Conservation (phyloP, 2,888 invertebrate genomes). For the Xestia rhomboidea region DNA sequence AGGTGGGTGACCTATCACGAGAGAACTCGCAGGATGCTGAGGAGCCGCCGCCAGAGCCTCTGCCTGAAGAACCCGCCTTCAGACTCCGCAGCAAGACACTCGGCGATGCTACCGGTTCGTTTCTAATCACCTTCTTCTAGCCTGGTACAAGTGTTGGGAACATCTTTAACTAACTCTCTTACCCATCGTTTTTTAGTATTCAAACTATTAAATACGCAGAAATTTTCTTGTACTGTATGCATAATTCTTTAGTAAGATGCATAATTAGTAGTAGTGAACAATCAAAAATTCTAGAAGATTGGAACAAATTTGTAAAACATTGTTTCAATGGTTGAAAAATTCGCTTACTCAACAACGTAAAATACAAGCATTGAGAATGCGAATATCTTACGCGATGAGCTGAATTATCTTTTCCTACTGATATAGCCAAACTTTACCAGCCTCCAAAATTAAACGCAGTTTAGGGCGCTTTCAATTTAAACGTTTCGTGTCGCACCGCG, state of each 20-base stretch:
- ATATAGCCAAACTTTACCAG: not conserved
- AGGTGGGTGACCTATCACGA: conserved; percentile 93
- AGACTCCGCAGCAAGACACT: conserved; percentile 97
- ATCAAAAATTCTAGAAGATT: not conserved
- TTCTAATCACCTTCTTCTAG: not conserved
- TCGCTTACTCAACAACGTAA: not conserved
- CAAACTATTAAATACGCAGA: not conserved
- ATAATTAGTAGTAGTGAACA: not conserved
- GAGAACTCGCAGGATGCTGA: conserved; percentile 93
- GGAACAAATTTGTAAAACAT: not conserved
- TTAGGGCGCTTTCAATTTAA: no score
- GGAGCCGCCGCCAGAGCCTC: conserved; percentile 80
- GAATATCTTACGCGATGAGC: not conserved
- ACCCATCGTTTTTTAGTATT: not conserved
- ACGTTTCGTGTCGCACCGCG: no score
- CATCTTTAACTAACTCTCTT: not conserved
- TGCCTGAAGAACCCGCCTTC: conserved; percentile 89
- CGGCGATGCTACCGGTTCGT: conserved; percentile 94
- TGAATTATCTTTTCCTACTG: no score
- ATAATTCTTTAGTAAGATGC: not conserved
- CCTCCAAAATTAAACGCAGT: not conserved
- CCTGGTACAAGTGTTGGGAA: not conserved
- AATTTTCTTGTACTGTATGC: not conserved
- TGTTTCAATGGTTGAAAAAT: not conserved
- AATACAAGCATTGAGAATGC: not conserved